phyloP scores from a whole-genome alignment of 2,888 invertebrate species.

The Deroplatys truncata region DNA sequence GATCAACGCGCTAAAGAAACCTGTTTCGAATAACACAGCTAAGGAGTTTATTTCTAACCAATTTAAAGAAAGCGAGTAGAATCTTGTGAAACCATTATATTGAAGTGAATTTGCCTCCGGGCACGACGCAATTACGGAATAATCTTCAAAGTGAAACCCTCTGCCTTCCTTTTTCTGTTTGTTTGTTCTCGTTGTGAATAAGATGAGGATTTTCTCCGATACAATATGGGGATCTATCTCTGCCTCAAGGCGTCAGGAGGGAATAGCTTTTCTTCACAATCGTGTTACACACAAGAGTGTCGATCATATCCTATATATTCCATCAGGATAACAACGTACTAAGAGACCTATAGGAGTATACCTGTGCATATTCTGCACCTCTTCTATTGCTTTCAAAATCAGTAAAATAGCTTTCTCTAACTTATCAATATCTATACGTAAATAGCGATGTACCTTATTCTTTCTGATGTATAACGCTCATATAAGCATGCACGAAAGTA shows the following conservation, averaged over 20 bases:
- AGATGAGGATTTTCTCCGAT: neutral
- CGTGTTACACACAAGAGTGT: constrained; percentile 8
- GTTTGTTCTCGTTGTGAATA: neutral
- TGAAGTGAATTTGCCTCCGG: neutral
- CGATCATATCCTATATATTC: neutral
- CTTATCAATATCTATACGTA: too few species aligned
- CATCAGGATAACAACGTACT: neutral
- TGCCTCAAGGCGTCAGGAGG: neutral
- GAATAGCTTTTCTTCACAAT: constrained; percentile 12
- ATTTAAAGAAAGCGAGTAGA: neutral
- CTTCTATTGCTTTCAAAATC: too few species aligned
- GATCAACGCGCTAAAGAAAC: neutral
- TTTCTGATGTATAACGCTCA: too few species aligned
- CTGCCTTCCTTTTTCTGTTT: neutral
- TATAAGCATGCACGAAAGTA: too few species aligned
- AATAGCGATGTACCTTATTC: too few species aligned
- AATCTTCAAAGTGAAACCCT: neutral
- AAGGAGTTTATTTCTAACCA: neutral
- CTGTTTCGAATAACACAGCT: neutral
- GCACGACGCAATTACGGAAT: neutral
- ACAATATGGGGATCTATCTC: neutral
- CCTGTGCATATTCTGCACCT: too few species aligned
- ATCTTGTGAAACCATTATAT: neutral
- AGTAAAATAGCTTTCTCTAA: too few species aligned
- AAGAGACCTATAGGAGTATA: neutral